Percentiles rank a stretch among this genome's conserved stretches.
Conservation (phyloP, 2,797 vertebrate genomes). For the Dallia pectoralis region DNA sequence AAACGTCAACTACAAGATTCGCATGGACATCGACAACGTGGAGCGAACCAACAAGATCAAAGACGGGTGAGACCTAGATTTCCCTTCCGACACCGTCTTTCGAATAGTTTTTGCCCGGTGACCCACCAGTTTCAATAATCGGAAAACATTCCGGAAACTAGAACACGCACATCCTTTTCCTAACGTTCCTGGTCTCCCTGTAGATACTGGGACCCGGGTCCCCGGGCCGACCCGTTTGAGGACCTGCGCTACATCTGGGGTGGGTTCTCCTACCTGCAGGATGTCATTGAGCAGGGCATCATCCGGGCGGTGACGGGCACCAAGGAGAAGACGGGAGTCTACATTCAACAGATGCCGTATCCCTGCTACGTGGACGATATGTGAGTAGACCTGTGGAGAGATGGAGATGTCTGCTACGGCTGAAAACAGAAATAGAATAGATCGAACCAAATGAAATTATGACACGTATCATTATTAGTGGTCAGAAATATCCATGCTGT, state of each 20-base stretch:
- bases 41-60: slow-evolving; percentile 98
- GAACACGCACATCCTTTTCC: slow-evolving; percentile 4
- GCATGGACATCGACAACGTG: slow-evolving; percentile 99
- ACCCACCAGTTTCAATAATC: background rate
- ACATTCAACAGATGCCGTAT: slow-evolving; percentile 98
- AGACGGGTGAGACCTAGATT: slow-evolving; percentile 77
- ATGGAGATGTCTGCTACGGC: background rate
- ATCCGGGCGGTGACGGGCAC: slow-evolving; percentile 88
- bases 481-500: too few species aligned
- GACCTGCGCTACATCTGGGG: slow-evolving; percentile 97
- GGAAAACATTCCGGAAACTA: background rate
- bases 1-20: slow-evolving; percentile 95
- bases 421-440: too few species aligned
- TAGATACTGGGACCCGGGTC: slow-evolving; percentile 98
- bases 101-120: background rate
- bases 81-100: background rate
- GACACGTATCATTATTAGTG: too few species aligned
- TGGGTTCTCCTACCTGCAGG: slow-evolving; percentile 94
- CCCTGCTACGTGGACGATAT: slow-evolving; percentile 97
- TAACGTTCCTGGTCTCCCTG: background rate
- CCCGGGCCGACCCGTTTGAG: slow-evolving; percentile 96
- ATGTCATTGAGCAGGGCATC: slow-evolving; percentile 93
- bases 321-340: slow-evolving; percentile 87
- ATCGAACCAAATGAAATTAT: too few species aligned
- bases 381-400: slow-evolving; percentile 67